Base-by-base conservation (phyloP, 2,888 invertebrate species). In the Ecdyonurus torrentis region DNA sequence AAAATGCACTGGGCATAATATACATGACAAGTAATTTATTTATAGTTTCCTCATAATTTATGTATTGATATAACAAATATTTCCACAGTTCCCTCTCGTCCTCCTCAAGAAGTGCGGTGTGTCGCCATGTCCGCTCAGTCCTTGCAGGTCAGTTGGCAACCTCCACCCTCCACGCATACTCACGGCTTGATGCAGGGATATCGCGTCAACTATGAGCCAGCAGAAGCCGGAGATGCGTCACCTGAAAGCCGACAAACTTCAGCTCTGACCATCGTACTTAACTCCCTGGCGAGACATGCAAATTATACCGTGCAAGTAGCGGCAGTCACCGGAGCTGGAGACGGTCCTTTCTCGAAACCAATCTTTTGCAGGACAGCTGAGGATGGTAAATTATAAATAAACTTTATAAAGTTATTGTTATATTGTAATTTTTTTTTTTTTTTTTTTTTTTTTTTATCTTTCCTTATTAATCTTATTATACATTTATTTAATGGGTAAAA, bases 71-170 rank as follows among this genome's bases (percentile, higher is more conserved):
- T n/a, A n/a, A n/a, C 18, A 50, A 50, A 50, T 10, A 23, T 37
- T 59, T 59, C 66, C 69, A 65, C 72, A 87, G 90, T 86, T 59
- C 90, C 91, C 10, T 88, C 86, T 64, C 81, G 22, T 5, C 55
- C 85, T 55, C 91, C 91, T 1, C 82, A 84, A 2, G 87, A 87
- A 69, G 86, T 91, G 66, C 91, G 90, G 75, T 88, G 87, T 2
- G 83, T 87, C 59, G 84, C 87, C 18, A 84, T 85, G 68, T 85
- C 87, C 1, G 80, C 84, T 1, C 86, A 86, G 70, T 85, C 87
- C 1, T 77, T 91, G 1, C 80, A 86, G 67, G 82, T 91, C 19
- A 86, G 87, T 1, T 91, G 91, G 91, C 75, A 86, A 65, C 81
- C 85, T 2, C 90, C 63, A 10, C 59, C 63, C 23, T 59, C 63